A percentile compares a stretch with the other conserved stretches of the same genome.
Evolutionary conservation across 2,888 invertebrate species (phyloP).

Genomic region (Phania funesta): DNA sequence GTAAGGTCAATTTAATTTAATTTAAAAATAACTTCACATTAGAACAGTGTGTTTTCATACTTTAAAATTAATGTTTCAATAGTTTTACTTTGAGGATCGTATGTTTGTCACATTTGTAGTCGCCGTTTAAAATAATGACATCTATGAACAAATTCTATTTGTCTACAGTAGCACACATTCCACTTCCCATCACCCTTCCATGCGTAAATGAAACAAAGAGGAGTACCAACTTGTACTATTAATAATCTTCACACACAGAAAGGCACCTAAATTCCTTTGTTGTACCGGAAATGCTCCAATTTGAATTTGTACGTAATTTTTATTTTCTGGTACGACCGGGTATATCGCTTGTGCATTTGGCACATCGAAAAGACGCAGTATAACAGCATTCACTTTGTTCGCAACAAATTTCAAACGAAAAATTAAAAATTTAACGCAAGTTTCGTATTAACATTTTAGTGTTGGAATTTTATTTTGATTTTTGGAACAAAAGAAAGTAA

Average conservation of each 20-base stretch:
- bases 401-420: conserved; percentile 19
- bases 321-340: conserved; percentile 1
- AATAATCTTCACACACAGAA: conserved; percentile 33
- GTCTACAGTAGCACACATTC: neutral
- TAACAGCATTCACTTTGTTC: conserved; percentile 20
- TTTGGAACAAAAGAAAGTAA: conserved; percentile 30
- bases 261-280: conserved; percentile 46
- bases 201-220: conserved; percentile 13
- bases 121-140: conserved; percentile 30
- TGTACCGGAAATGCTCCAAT: conserved; percentile 61
- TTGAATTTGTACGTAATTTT: conserved; percentile 19
- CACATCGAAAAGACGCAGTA: neutral
- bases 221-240: conserved; percentile 45
- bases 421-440: neutral
- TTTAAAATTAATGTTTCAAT: neutral
- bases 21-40: too few relatives aligned
- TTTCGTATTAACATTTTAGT: conserved; percentile 27
- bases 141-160: conserved; percentile 42
- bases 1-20: too few relatives aligned
- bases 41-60: neutral
- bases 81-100: conserved; percentile 2
- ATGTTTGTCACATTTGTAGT: neutral
- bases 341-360: conserved; percentile 23
- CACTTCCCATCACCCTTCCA: neutral
- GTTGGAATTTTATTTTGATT: conserved; percentile 50